Evolutionary conservation across 2,888 invertebrate species (phyloP), one percentile per base, ranked within the genome.

Genomic region (Chydorus sphaericus): DNA sequence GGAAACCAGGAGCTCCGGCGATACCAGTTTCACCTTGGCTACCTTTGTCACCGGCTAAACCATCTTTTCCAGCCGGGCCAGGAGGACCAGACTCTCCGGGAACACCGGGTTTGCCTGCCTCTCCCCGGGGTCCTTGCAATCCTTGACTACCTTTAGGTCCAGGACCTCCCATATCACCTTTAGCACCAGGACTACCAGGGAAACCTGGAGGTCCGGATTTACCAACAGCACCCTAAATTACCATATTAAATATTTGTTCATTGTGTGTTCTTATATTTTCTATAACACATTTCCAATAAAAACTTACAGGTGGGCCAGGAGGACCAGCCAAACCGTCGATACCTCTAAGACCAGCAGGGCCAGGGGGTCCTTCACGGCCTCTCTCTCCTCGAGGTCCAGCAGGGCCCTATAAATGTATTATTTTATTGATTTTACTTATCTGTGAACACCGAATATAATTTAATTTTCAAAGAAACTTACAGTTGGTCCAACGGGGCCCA

Each of bases 171-270:
- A 77, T 77, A 68, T 88, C 87, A 14, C 88, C 89, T 72, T 88
- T 89, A 33, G 79, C 71, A 3, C 90, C 90, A 26, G 84, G 81
- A 60, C 75, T 76, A 30, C 91, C 91, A 7, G 87, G 85, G 65
- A 88, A 86, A 2, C 91, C 91, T 26, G 88, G 86, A 16, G 86
- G 73, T 3, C 90, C 91, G 20, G 84, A 74, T 71, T 89, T 88
- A 2, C 91, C 91, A 53, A 82, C 72, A 29, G 81, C 76, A 36
- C 90, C 90, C 80, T 84, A 60, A 3, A 67, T 68, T 20, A 59
- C 23, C 10, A 54, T 14, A 38, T 37, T 11, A 28, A 37, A 37
- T n/a, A 38, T 39, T 18, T 48, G 31, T 54, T 57, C 33, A 49
- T 20, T 37, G 30, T 48, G 51, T 23, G 2, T 56, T 38, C 26